Percentiles rank a stretch among this genome's conserved stretches.
phyloP scores from a whole-genome alignment of 2,797 vertebrate species.

The Trematomus bernacchii region DNA sequence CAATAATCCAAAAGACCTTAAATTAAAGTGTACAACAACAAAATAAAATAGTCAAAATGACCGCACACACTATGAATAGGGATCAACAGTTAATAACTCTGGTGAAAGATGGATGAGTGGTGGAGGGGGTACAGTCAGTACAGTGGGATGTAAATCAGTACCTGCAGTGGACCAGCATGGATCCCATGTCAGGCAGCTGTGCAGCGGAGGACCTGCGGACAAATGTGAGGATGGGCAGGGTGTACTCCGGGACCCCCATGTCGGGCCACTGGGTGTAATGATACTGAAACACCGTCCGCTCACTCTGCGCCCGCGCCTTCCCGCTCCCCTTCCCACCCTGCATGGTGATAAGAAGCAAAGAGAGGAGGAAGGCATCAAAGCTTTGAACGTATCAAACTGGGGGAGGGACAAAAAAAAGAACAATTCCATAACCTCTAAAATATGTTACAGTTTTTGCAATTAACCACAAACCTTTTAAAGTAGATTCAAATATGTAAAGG shows the following conservation, averaged over 20 bases:
- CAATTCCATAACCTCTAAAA: background rate
- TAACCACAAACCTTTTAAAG: too few relatives aligned
- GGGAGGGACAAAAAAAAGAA: background rate
- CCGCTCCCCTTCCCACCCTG: slow-evolving; percentile 91
- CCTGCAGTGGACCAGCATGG: slow-evolving; percentile 96
- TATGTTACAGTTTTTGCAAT: background rate
- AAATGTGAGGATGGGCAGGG: slow-evolving; percentile 93
- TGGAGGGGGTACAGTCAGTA: background rate
- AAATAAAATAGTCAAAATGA: background rate
- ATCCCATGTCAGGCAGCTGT: slow-evolving; percentile 89
- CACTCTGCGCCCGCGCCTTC: slow-evolving; percentile 88
- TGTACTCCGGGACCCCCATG: slow-evolving; percentile 94
- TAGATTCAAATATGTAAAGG: too few relatives aligned
- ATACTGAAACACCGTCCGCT: slow-evolving; percentile 92
- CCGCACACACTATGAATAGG: background rate
- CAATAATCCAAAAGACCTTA: background rate
- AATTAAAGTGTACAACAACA: background rate
- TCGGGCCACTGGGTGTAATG: slow-evolving; percentile 98
- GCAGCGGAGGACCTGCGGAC: slow-evolving; percentile 92
- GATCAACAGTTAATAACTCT: too few relatives aligned
- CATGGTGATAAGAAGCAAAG: background rate
- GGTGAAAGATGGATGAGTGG: background rate
- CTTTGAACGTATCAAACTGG: background rate
- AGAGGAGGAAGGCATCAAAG: background rate
- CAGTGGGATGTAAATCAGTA: slow-evolving; percentile 58